Evolutionary conservation across 2,113 vertebrate genomes (phyloP).

Genomic region (Prionailurus bengalensis): DNA sequence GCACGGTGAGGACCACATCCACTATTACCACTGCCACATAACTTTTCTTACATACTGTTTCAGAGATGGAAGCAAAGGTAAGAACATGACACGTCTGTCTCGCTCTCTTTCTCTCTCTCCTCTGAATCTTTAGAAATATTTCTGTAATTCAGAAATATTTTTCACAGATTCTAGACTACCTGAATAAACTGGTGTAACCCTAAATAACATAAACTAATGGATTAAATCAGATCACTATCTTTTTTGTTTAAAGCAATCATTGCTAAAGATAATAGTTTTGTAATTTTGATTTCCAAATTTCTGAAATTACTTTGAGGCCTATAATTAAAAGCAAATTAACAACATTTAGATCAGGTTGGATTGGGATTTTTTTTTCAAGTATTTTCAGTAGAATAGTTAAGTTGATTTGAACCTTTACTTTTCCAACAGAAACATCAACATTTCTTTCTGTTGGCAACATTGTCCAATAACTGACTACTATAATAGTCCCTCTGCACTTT

Average conservation of each 20-base stretch:
- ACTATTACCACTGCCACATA: background rate
- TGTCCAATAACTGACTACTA: slow-evolving; percentile 60
- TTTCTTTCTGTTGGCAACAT: slow-evolving; percentile 77
- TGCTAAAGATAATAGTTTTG: background rate
- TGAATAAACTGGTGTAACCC: background rate
- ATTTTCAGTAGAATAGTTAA: slow-evolving; percentile 53
- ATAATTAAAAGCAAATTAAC: slow-evolving; percentile 59
- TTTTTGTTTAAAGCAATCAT: background rate
- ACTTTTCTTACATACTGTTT: background rate
- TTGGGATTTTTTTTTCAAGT: slow-evolving; percentile 51
- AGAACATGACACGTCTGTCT: rapidly evolving
- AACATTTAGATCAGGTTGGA: slow-evolving; percentile 57
- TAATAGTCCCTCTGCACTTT: slow-evolving; percentile 70
- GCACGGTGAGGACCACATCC: background rate
- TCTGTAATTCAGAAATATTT: background rate
- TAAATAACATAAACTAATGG: background rate
- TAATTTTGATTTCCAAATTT: slow-evolving; percentile 19
- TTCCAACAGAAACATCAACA: slow-evolving; percentile 75
- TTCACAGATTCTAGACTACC: background rate
- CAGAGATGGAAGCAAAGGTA: background rate
- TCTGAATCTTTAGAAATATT: background rate
- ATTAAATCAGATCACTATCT: background rate
- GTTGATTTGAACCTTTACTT: slow-evolving; percentile 55
- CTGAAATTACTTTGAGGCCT: background rate
- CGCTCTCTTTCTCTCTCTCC: no score